Evolutionary conservation across 1,140 invertebrate genomes (phyloP).

Genomic region (Arctopsyche grandis): DNA sequence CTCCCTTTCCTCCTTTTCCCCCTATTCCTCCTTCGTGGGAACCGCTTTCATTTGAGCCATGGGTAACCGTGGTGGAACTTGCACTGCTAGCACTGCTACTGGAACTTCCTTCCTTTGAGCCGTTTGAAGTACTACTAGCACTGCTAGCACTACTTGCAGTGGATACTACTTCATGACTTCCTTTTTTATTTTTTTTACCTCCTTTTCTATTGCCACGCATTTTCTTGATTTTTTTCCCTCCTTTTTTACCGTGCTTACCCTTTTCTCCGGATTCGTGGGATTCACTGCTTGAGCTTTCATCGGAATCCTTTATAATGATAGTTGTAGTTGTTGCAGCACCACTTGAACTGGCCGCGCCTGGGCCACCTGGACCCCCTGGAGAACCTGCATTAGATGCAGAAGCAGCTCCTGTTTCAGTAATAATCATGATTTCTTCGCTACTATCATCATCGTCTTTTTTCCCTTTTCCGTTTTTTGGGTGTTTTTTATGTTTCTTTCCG

Average conservation of each 20-base stretch:
- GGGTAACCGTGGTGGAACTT: background rate
- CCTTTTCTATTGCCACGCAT: background rate
- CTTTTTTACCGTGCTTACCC: no score
- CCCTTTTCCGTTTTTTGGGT: background rate
- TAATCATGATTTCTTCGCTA: slow-evolving; percentile 6
- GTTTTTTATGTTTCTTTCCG: background rate
- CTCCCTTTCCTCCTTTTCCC: no score
- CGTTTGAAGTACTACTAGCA: background rate
- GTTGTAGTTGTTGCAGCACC: background rate
- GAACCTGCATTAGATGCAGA: background rate
- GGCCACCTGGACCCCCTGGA: background rate
- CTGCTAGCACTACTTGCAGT: background rate
- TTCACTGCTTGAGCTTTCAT: background rate
- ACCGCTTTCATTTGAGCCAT: background rate
- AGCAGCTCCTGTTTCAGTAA: slow-evolving; percentile 4
- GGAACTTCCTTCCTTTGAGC: background rate
- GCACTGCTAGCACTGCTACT: slow-evolving; percentile 15
- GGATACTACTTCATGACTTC: background rate
- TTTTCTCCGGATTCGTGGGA: no score
- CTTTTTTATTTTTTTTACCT: background rate
- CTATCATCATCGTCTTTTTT: background rate
- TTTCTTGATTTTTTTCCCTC: background rate
- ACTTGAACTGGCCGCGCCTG: background rate
- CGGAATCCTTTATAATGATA: slow-evolving; percentile 1
- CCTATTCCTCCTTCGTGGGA: background rate